A percentile compares a stretch with the other conserved stretches of the same genome.
These are phyloP conservation scores for Peromyscus nudipes DNA, from an alignment of 2,797 vertebrate genomes.

Conservation along the genomic window DNA sequence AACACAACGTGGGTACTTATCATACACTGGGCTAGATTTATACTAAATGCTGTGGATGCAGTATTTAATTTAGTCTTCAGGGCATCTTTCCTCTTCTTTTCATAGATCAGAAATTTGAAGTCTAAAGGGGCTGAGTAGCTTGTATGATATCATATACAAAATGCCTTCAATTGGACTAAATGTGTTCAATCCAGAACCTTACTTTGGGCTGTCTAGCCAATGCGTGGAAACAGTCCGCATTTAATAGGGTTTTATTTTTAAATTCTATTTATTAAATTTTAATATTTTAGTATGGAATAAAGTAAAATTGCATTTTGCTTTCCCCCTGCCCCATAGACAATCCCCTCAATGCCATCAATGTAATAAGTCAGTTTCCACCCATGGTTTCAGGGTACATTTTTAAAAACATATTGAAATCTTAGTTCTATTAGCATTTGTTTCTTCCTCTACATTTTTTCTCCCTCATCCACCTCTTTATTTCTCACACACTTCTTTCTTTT, in stretches of 20 bases:
- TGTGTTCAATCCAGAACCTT: rapidly evolving
- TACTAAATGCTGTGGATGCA: neutral
- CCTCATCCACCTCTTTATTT: neutral
- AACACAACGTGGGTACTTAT: rapidly evolving
- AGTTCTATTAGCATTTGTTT: neutral
- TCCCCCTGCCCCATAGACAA: rapidly evolving
- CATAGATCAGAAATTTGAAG: neutral
- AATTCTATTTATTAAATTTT: neutral
- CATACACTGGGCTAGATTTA: rapidly evolving
- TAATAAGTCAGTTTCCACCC: neutral
- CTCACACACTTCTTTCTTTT: neutral
- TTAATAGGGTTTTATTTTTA: neutral
- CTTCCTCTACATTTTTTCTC: neutral
- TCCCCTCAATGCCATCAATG: neutral
- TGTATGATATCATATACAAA: rapidly evolving
- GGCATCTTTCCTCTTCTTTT: neutral
- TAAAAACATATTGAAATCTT: too few species aligned
- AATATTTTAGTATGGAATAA: neutral
- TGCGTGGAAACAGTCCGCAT: rapidly evolving
- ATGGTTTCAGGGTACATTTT: neutral
- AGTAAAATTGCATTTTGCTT: neutral
- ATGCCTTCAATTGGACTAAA: rapidly evolving
- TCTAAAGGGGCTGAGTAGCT: rapidly evolving
- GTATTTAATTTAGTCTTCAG: neutral
- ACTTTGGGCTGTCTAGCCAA: neutral